Base-by-base conservation (phyloP, 2,888 invertebrate genomes). In the Xanthorhoe spadicearia region DNA sequence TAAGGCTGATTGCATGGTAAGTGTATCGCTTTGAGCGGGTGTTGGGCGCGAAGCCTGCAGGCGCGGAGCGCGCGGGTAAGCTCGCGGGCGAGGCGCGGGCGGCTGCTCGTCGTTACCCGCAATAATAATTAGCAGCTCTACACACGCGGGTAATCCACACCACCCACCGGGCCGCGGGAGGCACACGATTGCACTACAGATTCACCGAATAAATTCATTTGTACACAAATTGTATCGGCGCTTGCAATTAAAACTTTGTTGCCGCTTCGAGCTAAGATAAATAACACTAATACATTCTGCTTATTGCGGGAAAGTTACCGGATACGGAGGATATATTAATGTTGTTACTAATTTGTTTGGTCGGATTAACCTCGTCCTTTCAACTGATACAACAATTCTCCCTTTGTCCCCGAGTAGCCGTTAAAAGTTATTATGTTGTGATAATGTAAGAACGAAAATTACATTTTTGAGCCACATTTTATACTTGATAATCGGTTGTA, bases 241-340 rank as follows among this genome's bases (percentile, higher is more conserved):
- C 90, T 91, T 88, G 92, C 92, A 93, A 93, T 93, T 92, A 93
- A 93, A 93, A 93, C 92, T 93, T 93, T 92, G 92, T 87, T 92
- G 88, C 87, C 87, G 89, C 89, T 87, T 79, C 86, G 84, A 87
- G 90, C 88, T 89, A 92, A 92, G 92, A 93, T 93, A 92, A 93
- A 93, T 92, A 93, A 92, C 90, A 87, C 91, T 92, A 92, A 92
- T 93, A 92, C 89, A 90, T 93, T 92, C 86, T 89, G 90, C 90
- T 92, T 93, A 93, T 92, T 92, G 89, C 87, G 87, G 88, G 76
- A 81, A 91, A 92, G 86, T 92, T 91, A 84, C 82, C 85, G 88
- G 88, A 90, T 89, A 88, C 88, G 87, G 84, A 86, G 90, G 88
- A 91, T 92, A 89, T 92, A 92, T 92, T 89, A 90, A 92, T 90